Conservation (phyloP, 2,888 invertebrate genomes). For the Cephus spinipes region DNA sequence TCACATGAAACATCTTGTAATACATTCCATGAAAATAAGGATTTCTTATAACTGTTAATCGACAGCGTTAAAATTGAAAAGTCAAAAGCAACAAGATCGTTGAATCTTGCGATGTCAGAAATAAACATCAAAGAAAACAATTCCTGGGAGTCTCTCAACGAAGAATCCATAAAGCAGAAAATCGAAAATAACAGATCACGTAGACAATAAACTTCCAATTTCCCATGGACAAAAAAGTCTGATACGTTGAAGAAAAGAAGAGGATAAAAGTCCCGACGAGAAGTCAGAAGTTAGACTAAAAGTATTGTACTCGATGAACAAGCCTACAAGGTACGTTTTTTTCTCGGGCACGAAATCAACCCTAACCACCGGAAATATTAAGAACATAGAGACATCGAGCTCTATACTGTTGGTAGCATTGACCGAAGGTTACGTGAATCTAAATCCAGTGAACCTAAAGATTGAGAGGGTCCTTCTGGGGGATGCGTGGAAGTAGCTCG, state of each 20-base stretch:
- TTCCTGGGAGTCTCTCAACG: not conserved
- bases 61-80: not conserved
- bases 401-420: constrained; percentile 11
- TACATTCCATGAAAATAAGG: not conserved
- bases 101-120: not conserved
- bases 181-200: not conserved
- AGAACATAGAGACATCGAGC: not conserved
- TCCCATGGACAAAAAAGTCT: not conserved
- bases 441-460: not conserved
- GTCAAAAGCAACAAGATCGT: not conserved
- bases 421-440: constrained; percentile 14
- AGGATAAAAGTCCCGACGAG: not conserved
- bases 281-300: not conserved
- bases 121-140: not conserved
- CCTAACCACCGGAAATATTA: constrained; percentile 4
- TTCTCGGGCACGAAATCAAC: not conserved
- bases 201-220: not conserved
- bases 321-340: not conserved
- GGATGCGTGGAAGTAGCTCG: constrained; percentile 81
- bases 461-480: constrained; percentile 30
- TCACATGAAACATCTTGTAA: not conserved
- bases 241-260: not conserved
- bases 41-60: not conserved
- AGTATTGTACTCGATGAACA: not conserved
- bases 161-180: not conserved